Conservation (phyloP, 2,797 vertebrate genomes). For the Podargus strigoides region DNA sequence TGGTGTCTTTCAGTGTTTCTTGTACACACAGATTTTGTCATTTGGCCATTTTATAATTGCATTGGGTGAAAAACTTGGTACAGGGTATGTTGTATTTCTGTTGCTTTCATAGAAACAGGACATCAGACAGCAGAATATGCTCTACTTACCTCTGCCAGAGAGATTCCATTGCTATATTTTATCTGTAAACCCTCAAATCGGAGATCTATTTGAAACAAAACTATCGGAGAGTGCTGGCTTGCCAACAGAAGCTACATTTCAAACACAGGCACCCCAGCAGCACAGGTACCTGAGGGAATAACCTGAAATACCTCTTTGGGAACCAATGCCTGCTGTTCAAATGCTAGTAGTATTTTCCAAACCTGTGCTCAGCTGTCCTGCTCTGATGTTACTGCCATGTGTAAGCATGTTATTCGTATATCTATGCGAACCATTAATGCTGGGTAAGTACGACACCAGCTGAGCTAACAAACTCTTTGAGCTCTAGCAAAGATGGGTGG, state of each 20-base stretch:
- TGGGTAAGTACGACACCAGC: not conserved
- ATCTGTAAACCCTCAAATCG: not conserved
- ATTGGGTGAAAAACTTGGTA: not conserved
- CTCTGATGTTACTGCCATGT: not conserved
- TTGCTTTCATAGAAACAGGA: not conserved
- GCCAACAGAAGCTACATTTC: not conserved
- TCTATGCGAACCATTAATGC: not conserved
- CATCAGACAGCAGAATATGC: not conserved
- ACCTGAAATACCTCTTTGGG: not conserved
- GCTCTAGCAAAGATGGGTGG: not conserved
- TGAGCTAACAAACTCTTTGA: not conserved
- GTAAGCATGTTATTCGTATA: not conserved
- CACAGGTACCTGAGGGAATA: not conserved
- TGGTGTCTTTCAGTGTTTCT: not conserved
- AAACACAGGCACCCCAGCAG: not conserved
- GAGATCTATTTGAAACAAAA: not conserved
- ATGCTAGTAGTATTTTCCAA: not conserved
- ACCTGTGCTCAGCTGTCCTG: not conserved
- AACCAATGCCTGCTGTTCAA: not conserved
- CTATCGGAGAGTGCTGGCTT: not conserved
- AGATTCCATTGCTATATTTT: not conserved
- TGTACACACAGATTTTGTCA: not conserved
- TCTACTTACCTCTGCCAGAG: not conserved
- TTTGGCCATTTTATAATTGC: constrained; percentile 24
- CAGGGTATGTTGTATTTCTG: not conserved